These are phyloP conservation scores for Panthera leo DNA, from an alignment of 2,113 vertebrate species.

Conservation along the genomic window DNA sequence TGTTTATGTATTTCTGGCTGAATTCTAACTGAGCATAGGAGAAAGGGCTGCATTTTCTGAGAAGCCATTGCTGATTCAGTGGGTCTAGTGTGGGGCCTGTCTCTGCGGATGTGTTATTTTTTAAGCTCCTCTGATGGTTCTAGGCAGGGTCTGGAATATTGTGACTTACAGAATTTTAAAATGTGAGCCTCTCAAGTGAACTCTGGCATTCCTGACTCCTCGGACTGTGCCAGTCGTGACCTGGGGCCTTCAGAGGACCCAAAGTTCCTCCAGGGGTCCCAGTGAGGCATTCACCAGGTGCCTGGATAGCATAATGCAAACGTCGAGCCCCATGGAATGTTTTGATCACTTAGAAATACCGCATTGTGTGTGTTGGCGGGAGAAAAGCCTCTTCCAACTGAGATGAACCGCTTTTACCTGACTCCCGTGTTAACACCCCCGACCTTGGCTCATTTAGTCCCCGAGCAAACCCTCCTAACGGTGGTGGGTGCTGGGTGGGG, in stretches of 20 bases:
- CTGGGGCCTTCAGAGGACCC: not conserved
- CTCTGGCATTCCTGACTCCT: not conserved
- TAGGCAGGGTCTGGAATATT: not conserved
- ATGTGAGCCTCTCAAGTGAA: not conserved
- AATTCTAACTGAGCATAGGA: not conserved
- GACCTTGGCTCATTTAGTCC: not conserved
- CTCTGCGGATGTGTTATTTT: not conserved
- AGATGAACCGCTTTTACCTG: not conserved
- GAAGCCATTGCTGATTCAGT: not conserved
- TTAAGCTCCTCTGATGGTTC: not conserved
- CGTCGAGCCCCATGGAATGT: not conserved
- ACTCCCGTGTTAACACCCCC: fast-evolving
- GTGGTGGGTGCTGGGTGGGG: not conserved
- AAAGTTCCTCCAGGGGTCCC: not conserved
- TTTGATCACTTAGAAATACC: not conserved
- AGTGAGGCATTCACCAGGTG: not conserved
- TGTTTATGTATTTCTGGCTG: not conserved
- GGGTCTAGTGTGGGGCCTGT: not conserved
- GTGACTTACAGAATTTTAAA: not conserved
- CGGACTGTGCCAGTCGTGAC: not conserved
- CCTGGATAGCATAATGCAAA: no score
- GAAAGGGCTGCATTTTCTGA: not conserved
- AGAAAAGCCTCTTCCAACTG: not conserved
- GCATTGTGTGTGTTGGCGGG: not conserved
- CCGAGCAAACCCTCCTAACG: not conserved